These are phyloP conservation scores for Pammene fasciana DNA, from an alignment of 2,888 invertebrate genomes.

Conservation along the genomic window DNA sequence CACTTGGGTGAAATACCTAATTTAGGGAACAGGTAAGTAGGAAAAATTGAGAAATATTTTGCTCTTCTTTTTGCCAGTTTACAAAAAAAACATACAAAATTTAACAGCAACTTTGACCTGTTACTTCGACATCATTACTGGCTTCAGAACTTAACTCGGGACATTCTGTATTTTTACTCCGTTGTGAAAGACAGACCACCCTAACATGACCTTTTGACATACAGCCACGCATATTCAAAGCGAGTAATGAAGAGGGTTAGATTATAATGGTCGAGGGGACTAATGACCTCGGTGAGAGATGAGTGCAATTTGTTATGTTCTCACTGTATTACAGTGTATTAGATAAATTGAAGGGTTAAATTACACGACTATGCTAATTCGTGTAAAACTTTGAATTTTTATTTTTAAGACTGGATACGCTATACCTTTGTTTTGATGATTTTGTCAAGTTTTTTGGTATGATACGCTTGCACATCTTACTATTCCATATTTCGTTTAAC, in stretches of 20 bases:
- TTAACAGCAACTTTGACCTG: neutral
- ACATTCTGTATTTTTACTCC: conserved; percentile 56
- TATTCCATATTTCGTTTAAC: too few relatives aligned
- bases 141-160: conserved; percentile 52
- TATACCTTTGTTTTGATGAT: too few relatives aligned
- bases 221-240: conserved; percentile 8
- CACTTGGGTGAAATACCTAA: too few relatives aligned
- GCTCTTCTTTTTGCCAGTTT: too few relatives aligned
- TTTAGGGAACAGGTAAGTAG: too few relatives aligned
- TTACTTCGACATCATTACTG: conserved; percentile 57
- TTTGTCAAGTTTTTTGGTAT: too few relatives aligned
- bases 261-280: conserved; percentile 55
- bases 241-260: conserved; percentile 45
- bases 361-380: conserved; percentile 26
- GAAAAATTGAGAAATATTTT: too few relatives aligned
- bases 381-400: conserved; percentile 6
- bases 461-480: too few relatives aligned
- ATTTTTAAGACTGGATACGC: too few relatives aligned
- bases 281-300: conserved; percentile 67
- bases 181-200: conserved; percentile 32
- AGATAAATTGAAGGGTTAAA: conserved; percentile 40
- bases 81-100: too few relatives aligned
- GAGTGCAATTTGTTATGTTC: conserved; percentile 63
- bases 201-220: conserved; percentile 37
- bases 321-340: conserved; percentile 44